Evolutionary conservation across 2,797 vertebrate genomes (phyloP), one percentile per base, ranked within the genome.

Genomic region (Bovichtus diacanthus): DNA sequence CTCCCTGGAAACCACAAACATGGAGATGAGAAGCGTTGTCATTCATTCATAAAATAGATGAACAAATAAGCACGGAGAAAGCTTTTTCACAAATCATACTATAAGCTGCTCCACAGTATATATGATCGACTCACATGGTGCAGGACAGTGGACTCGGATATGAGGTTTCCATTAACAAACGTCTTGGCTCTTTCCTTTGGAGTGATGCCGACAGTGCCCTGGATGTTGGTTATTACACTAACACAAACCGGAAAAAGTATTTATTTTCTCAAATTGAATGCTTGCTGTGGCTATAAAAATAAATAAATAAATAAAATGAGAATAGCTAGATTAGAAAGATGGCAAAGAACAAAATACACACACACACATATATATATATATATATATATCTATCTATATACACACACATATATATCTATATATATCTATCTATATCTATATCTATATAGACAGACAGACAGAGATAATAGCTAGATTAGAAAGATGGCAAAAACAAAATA

Each of bases 141-240:
- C 6, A 99, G 90, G 62, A 96, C 80, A 3, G 95, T 97, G 27
- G 94, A 80, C n/a, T 95, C 91, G 46, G 83, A 94, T 85, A 98
- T 93, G 19, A 95, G 95, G 81, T 91, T 94, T 38, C 98, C 98
- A 83, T 99, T 99, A 29, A 99, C 92, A 0, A 97, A 99, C 0
- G 97, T 98, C 92, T 97, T 98, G 18, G 96, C 98, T 4, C 96
- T 95, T 71, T 93, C 86, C 60, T 91, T 84, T 0, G 98, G 97
- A 31, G 80, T 92, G 90, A 99, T 95, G 80, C 94, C 96, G 77
- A 99, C 95, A 5, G 91, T 91, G 13, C 94, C 96, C 38, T 78
- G 67, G 36, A 83, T 82, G 78, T 96, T 98, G 83, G 86, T 95
- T 90, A 99, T 96, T 31, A 97, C 87, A 84, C 98, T 99, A 82